Base-by-base conservation (phyloP, 92 coral and sea anemone genomes). In the Porites divaricata region DNA sequence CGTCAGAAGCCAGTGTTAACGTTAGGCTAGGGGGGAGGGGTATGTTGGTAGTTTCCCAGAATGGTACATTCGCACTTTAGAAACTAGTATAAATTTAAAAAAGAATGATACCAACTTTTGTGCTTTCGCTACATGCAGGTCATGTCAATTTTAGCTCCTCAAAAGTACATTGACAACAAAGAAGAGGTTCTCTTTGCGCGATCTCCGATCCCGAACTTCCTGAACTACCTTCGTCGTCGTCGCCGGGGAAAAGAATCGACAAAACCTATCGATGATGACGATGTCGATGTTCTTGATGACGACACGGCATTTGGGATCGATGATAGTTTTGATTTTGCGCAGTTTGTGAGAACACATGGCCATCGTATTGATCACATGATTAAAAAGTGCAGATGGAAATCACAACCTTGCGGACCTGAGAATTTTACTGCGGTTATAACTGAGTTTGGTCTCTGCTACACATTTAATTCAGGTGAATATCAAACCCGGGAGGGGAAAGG, bases 341-440 rank as follows among this genome's bases (percentile, higher is more conserved):
- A 96, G 89, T 96, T 96, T 90, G 99, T 96, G 17, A 93, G 98
- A 67, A 96, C 99, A 15, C 99, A 96, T 51, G 99, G 99, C 14
- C 99, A 96, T 86, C 98, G 99, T 14, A 96, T 96, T 75, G 99
- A 96, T 77, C 99, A 96, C 90, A 96, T 96, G 99, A 96, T 96
- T 85, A 96, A 96, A 74, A 92, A 93, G 79, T 96, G 99, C 56
- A 91, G 98, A 3, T 96, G 99, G 99, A 94, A 95, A 65, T 96
- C 99, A 22, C 96, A 92, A 86, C 98, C 96, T 20, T 96, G 99
- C 74, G 99, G 99, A 15, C 99, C 99, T 19, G 99, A 96, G 64
- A 96, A 96, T 80, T 96, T 96, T 56, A 92, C 99, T 19, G 99
- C 99, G 13, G 99, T 96, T 2, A 96, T 96, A 50, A 96, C 99